A percentile compares a stretch with the other conserved stretches of the same genome.
Conservation (phyloP, 2,113 vertebrate genomes). For the Caloenas nicobarica region DNA sequence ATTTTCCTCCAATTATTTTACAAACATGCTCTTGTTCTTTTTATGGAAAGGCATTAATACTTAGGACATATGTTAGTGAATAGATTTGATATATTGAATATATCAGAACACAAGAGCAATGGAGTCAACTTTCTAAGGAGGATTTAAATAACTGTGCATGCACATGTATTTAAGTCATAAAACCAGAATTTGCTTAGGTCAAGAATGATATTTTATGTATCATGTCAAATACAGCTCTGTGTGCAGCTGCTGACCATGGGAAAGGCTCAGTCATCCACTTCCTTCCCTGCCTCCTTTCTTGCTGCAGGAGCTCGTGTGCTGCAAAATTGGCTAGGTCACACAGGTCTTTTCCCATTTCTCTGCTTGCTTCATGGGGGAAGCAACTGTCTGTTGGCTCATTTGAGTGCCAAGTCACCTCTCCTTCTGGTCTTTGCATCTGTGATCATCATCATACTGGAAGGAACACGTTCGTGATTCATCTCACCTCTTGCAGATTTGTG, state of each 20-base stretch:
- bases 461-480: not conserved
- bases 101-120: not conserved
- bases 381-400: not conserved
- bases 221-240: accelerated
- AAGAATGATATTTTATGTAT: not conserved
- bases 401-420: not conserved
- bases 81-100: not conserved
- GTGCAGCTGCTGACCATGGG: not conserved
- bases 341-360: not conserved
- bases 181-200: not conserved
- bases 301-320: not conserved
- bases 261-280: not conserved
- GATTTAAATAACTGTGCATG: not conserved
- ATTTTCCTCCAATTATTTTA: not conserved
- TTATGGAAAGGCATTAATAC: not conserved
- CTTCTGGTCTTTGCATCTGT: not conserved
- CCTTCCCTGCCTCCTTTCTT: not conserved
- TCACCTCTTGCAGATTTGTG: not conserved
- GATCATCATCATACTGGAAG: not conserved
- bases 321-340: not conserved
- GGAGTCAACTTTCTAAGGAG: not conserved
- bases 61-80: not conserved
- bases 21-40: not conserved
- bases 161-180: not conserved
- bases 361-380: not conserved